A percentile compares a stretch with the other conserved stretches of the same genome.
Conservation (phyloP, 2,797 vertebrate genomes). For the Mionectes olivaceus region DNA sequence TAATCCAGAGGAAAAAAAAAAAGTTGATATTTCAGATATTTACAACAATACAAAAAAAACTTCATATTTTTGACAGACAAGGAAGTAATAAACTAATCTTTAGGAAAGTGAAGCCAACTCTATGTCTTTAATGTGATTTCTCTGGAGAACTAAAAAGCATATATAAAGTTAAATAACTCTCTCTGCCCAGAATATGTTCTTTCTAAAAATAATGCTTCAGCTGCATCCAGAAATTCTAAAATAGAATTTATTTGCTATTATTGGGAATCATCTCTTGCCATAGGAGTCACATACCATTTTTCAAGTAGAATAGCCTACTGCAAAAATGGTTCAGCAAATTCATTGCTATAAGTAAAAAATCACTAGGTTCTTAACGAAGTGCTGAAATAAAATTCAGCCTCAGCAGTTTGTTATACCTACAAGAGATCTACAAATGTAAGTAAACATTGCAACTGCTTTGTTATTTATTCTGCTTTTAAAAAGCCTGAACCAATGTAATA, state of each 20-base stretch:
- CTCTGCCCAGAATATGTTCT: background rate
- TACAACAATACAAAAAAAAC: background rate
- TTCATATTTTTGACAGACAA: background rate
- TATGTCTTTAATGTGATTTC: background rate
- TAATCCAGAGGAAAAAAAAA: background rate
- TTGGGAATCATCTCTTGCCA: background rate
- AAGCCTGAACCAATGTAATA: background rate
- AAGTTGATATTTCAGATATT: background rate
- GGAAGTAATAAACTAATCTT: background rate
- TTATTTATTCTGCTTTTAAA: constrained; percentile 21
- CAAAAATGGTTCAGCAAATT: background rate
- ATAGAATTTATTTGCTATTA: background rate
- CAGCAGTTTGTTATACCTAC: background rate
- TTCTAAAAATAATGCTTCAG: background rate
- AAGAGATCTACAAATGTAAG: background rate
- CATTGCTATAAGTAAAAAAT: background rate
- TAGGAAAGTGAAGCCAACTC: background rate
- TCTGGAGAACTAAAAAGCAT: background rate
- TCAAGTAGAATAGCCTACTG: background rate
- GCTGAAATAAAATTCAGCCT: background rate
- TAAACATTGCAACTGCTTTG: background rate
- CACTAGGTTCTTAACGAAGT: background rate
- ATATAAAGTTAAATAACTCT: background rate
- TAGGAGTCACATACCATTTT: background rate
- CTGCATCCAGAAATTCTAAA: background rate